Evolutionary conservation across 1,140 invertebrate genomes (phyloP).

Genomic region (Hermatobates lingyangjiaoensis): DNA sequence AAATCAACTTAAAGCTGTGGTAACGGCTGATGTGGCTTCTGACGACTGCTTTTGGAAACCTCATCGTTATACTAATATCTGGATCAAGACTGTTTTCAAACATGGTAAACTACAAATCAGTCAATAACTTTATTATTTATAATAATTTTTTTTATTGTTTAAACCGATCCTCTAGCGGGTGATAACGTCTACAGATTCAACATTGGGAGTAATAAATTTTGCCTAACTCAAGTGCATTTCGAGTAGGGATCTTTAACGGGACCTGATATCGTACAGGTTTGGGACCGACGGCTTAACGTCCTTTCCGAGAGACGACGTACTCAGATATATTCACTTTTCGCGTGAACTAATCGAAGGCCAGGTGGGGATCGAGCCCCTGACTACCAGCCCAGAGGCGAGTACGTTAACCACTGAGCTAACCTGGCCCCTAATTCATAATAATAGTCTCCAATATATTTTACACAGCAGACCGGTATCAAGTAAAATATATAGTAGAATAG

Average conservation of each 20-base stretch:
- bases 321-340: too few species aligned
- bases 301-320: too few species aligned
- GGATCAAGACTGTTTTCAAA: conserved; percentile 28
- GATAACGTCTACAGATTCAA: neutral
- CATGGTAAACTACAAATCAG: conserved; percentile 24
- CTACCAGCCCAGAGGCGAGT: too few species aligned
- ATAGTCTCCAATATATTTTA: too few species aligned
- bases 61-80: conserved; percentile 29
- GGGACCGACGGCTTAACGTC: neutral
- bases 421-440: too few species aligned
- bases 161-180: neutral
- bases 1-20: conserved; percentile 32
- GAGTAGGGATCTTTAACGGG: too few species aligned
- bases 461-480: too few species aligned
- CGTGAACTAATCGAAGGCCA: too few species aligned
- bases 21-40: conserved; percentile 29
- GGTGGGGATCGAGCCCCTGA: too few species aligned
- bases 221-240: too few species aligned
- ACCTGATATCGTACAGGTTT: neutral
- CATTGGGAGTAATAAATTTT: neutral
- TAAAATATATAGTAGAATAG: too few species aligned
- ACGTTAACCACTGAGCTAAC: too few species aligned
- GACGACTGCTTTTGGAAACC: conserved; percentile 28
- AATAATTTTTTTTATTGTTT: neutral
- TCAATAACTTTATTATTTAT: neutral